These are phyloP conservation scores for Mesembrinibis cayennensis DNA, from an alignment of 2,113 vertebrate species.

Conservation along the genomic window DNA sequence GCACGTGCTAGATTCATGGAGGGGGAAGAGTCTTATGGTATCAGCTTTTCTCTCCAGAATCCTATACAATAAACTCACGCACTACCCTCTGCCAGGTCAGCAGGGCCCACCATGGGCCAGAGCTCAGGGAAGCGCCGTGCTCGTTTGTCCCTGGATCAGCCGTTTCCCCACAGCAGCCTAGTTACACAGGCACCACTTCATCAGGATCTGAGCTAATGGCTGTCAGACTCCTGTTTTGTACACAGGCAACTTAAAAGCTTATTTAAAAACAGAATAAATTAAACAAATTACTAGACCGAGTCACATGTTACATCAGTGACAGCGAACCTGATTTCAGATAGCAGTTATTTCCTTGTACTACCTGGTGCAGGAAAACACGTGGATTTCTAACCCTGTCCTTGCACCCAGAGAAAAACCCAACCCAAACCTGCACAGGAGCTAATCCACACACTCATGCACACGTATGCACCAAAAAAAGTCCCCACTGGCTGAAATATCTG, in stretches of 20 bases:
- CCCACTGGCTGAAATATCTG: neutral
- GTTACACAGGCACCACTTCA: neutral
- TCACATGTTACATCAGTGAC: neutral
- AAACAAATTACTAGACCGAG: neutral
- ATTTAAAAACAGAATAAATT: conserved; percentile 25
- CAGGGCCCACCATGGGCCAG: neutral
- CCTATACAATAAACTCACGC: neutral
- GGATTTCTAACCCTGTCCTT: neutral
- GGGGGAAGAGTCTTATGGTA: neutral
- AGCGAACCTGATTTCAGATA: neutral
- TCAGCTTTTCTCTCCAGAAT: neutral
- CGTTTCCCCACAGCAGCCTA: accelerated
- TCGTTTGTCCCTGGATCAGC: neutral
- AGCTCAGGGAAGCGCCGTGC: accelerated
- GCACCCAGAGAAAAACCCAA: neutral
- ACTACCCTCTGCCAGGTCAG: neutral
- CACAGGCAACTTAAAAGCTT: neutral
- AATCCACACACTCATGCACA: neutral
- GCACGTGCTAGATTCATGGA: neutral
- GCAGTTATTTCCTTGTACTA: neutral
- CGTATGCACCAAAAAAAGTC: neutral
- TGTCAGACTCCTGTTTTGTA: neutral
- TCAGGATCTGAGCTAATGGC: neutral
- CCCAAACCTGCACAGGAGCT: neutral
- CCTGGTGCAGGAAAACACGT: neutral